Evolutionary conservation across 2,888 invertebrate genomes (phyloP).

Genomic region (Heliconius ismenius): DNA sequence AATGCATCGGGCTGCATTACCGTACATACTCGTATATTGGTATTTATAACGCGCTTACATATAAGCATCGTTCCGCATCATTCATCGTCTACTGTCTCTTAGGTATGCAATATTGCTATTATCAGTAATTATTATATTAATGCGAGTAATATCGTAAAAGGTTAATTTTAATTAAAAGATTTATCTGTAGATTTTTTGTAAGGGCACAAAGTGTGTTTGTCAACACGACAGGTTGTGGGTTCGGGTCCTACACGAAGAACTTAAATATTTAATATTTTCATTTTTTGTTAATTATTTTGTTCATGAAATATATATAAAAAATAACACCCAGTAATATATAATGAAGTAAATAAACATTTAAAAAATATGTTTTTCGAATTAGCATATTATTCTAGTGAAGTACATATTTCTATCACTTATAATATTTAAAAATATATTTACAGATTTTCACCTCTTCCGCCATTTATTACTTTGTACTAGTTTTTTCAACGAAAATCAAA

Average conservation of each 20-base stretch:
- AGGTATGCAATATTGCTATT: conserved; percentile 10
- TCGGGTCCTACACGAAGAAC: too few species aligned
- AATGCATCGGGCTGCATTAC: neutral
- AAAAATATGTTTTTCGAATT: too few species aligned
- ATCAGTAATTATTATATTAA: conserved; percentile 5
- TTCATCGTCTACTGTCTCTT: conserved; percentile 1
- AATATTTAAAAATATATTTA: neutral
- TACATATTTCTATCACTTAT: too few species aligned
- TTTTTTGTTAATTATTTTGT: too few species aligned
- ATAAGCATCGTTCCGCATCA: conserved; percentile 12
- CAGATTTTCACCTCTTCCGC: neutral
- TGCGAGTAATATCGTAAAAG: neutral
- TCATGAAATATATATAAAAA: too few species aligned
- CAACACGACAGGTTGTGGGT: too few species aligned
- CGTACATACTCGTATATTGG: neutral
- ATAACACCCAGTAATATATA: too few species aligned
- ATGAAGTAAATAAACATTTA: too few species aligned
- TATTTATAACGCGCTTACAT: conserved; percentile 5
- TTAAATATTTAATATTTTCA: too few species aligned
- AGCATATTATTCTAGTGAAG: too few species aligned
- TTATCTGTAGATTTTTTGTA: neutral
- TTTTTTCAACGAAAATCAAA: neutral
- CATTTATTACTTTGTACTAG: neutral
- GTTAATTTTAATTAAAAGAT: neutral
- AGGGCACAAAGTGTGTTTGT: too few species aligned